Conservation (phyloP, 1,140 invertebrate species). For the Temnothorax longispinosus region DNA sequence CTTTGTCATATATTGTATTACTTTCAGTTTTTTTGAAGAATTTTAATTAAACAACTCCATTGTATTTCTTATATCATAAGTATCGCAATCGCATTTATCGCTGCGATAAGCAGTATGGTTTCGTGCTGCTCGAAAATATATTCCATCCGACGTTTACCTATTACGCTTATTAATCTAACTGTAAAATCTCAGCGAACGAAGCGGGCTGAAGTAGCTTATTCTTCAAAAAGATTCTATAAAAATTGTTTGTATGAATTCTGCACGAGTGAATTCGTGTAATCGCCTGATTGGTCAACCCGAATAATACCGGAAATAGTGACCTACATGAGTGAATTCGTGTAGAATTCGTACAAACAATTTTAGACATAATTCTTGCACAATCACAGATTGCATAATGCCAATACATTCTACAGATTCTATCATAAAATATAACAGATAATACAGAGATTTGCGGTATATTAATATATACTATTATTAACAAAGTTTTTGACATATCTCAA, state of each 20-base stretch:
- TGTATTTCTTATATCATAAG: background rate
- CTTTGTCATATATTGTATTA: background rate
- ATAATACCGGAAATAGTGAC: constrained; percentile 3
- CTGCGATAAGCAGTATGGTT: background rate
- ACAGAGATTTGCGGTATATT: background rate
- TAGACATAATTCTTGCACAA: background rate
- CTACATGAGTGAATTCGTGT: too few species aligned
- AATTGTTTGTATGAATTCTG: background rate
- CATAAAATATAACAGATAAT: background rate
- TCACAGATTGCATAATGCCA: background rate
- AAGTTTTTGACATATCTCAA: background rate
- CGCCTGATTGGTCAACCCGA: background rate
- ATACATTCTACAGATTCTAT: background rate
- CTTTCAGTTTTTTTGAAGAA: background rate
- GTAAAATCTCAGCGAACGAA: constrained; percentile 11
- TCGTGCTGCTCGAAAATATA: constrained; percentile 13
- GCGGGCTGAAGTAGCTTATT: background rate
- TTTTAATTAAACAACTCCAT: background rate
- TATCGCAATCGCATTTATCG: constrained; percentile 6
- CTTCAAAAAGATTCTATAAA: background rate
- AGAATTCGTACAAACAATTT: too few species aligned
- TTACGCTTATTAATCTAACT: constrained; percentile 10
- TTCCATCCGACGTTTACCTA: constrained; percentile 7
- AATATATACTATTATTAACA: background rate
- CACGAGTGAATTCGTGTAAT: background rate